phyloP scores from a whole-genome alignment of 1,140 invertebrate species.

The Diorhabda carinulata region DNA sequence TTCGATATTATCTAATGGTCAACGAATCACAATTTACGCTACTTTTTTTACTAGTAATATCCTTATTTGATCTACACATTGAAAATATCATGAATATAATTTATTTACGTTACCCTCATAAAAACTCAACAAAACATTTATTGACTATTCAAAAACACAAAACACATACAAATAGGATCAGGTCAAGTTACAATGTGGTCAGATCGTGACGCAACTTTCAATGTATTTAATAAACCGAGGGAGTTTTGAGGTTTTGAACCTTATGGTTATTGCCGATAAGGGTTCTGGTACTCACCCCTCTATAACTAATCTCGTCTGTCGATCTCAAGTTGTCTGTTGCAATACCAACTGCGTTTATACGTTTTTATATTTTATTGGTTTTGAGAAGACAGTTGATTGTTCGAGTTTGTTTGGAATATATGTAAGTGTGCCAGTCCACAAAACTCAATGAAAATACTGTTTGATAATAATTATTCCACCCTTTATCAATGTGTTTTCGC shows the following conservation, averaged over 20 bases:
- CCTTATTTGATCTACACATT: no score
- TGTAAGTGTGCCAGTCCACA: no score
- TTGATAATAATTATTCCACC: no score
- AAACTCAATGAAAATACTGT: no score
- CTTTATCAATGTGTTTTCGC: no score
- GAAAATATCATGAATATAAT: no score
- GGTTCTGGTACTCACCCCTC: conserved; percentile 18
- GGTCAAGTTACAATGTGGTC: conserved; percentile 40
- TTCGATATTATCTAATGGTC: no score
- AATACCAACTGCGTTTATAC: conserved; percentile 32
- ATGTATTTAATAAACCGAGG: conserved; percentile 36
- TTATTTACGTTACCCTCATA: no score
- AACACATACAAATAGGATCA: conserved; percentile 41
- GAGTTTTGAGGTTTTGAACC: conserved; percentile 20
- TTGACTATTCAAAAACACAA: conserved; percentile 36
- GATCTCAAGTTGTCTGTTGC: conserved; percentile 30
- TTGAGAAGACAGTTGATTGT: no score
- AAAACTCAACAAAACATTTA: conserved; percentile 30
- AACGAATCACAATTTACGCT: no score
- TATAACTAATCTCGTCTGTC: conserved; percentile 26
- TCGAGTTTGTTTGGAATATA: no score
- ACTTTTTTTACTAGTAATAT: no score
- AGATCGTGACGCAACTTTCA: conserved; percentile 34
- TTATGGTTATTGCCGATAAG: conserved; percentile 6
- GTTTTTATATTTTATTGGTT: conserved; percentile 21